A percentile compares a stretch with the other conserved stretches of the same genome.
phyloP scores from a whole-genome alignment of 2,888 invertebrate genomes.

The Gari tellinella region DNA sequence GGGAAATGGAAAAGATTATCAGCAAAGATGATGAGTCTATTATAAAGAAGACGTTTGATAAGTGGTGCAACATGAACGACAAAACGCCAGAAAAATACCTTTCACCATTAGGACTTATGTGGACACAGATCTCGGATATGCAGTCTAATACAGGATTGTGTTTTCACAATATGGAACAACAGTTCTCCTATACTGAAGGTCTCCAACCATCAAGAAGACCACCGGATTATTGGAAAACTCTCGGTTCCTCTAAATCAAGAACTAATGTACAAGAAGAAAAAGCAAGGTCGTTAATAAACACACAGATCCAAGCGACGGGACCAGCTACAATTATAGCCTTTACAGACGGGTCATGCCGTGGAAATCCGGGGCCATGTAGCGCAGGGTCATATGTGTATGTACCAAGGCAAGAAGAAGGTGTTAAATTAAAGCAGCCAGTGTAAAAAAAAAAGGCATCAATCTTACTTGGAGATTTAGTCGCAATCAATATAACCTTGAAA shows the following conservation, averaged over 20 bases:
- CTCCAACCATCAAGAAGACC: no score
- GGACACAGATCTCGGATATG: constrained; percentile 17
- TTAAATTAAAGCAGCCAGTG: constrained; percentile 24
- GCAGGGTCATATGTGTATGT: constrained; percentile 8
- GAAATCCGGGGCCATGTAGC: no score
- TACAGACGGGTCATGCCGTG: no score
- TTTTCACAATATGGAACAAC: constrained; percentile 7
- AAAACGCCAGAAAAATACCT: not conserved
- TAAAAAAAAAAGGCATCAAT: constrained; percentile 15
- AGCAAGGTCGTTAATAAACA: constrained; percentile 3
- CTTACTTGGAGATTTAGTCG: constrained; percentile 28
- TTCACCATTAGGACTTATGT: constrained; percentile 16
- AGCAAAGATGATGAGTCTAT: constrained; percentile 2
- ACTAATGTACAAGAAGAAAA: constrained; percentile 5
- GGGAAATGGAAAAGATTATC: constrained; percentile 10
- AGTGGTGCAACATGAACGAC: not conserved
- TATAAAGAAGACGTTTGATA: not conserved
- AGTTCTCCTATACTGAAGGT: constrained; percentile 7
- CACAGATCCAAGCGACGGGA: constrained; percentile 26
- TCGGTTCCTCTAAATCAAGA: constrained; percentile 21
- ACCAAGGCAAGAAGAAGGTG: not conserved
- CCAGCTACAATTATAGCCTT: no score
- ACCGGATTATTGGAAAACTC: constrained; percentile 26
- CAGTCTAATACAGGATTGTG: not conserved
- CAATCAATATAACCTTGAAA: constrained; percentile 24